Conservation (phyloP, 2,113 vertebrate species). For the Ginglymostoma cirratum region DNA sequence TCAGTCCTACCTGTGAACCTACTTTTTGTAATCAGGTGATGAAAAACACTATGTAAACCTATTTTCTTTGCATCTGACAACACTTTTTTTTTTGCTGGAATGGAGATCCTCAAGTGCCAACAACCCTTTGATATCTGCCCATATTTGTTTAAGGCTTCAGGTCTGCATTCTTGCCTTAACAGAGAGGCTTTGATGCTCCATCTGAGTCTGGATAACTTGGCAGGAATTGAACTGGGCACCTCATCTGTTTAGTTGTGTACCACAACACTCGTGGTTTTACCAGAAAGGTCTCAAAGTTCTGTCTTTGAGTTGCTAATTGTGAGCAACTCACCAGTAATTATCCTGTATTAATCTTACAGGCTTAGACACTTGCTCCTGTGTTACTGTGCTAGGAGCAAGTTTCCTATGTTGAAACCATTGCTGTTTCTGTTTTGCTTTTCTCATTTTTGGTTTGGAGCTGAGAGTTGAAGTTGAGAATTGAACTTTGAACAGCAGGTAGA, state of each 20-base stretch:
- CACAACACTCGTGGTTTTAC: not conserved
- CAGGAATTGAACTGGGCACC: not conserved
- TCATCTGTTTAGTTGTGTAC: not conserved
- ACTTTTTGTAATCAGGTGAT: not conserved
- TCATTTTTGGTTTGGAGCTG: too few species aligned
- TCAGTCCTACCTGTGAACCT: not conserved
- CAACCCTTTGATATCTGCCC: not conserved
- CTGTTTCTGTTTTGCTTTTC: too few species aligned
- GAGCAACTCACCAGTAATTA: not conserved
- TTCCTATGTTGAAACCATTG: too few species aligned
- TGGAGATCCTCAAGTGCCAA: not conserved
- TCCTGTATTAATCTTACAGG: not conserved
- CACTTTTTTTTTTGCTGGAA: not conserved
- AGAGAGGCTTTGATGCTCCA: not conserved
- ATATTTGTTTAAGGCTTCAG: not conserved
- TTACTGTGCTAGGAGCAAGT: not conserved
- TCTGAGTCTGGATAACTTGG: not conserved
- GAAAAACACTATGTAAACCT: not conserved
- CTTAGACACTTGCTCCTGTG: not conserved
- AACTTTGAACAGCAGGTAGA: too few species aligned
- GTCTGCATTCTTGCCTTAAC: not conserved
- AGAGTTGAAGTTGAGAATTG: too few species aligned
- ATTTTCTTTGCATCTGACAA: not conserved
- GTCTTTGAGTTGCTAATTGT: not conserved
- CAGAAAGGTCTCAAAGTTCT: not conserved